These are phyloP conservation scores for Athripsodes cinereus DNA, from an alignment of 2,888 invertebrate species.

Conservation along the genomic window DNA sequence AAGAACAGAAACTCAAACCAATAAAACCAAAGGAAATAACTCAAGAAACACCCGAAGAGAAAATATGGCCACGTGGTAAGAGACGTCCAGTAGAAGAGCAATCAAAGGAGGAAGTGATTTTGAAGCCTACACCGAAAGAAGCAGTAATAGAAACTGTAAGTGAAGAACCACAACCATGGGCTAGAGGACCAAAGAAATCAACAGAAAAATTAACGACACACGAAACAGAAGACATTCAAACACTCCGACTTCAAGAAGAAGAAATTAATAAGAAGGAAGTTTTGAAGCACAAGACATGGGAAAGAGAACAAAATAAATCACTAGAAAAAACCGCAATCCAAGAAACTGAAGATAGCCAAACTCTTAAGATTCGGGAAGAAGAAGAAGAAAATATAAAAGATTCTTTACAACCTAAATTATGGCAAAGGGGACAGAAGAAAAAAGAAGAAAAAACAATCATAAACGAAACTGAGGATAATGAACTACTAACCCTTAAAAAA, in stretches of 20 bases:
- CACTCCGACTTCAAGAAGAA: conserved; percentile 36
- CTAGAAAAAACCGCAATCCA: too few relatives aligned
- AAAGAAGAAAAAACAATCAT: conserved; percentile 10
- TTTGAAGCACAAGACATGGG: conserved; percentile 32
- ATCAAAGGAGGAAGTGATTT: conserved; percentile 33
- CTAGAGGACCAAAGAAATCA: background rate
- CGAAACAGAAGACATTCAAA: conserved; percentile 24
- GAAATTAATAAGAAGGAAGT: conserved; percentile 30
- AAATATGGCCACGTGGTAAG: conserved; percentile 34
- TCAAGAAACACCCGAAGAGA: conserved; percentile 31
- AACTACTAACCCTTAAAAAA: conserved; percentile 10
- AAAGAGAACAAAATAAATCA: conserved; percentile 36
- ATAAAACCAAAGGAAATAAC: background rate
- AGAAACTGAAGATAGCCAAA: conserved; percentile 31
- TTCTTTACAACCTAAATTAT: conserved; percentile 16
- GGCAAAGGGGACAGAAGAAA: conserved; percentile 14
- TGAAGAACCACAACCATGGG: conserved; percentile 28
- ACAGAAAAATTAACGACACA: background rate
- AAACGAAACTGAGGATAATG: background rate
- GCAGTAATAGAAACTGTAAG: conserved; percentile 29
- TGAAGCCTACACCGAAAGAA: conserved; percentile 32
- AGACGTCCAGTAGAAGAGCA: conserved; percentile 36
- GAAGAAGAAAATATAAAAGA: conserved; percentile 20
- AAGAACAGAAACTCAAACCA: conserved; percentile 35
- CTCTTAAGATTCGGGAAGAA: conserved; percentile 30